These are phyloP conservation scores for Drosophila kambysellisi DNA, from an alignment of 2,888 invertebrate genomes.

Conservation along the genomic window DNA sequence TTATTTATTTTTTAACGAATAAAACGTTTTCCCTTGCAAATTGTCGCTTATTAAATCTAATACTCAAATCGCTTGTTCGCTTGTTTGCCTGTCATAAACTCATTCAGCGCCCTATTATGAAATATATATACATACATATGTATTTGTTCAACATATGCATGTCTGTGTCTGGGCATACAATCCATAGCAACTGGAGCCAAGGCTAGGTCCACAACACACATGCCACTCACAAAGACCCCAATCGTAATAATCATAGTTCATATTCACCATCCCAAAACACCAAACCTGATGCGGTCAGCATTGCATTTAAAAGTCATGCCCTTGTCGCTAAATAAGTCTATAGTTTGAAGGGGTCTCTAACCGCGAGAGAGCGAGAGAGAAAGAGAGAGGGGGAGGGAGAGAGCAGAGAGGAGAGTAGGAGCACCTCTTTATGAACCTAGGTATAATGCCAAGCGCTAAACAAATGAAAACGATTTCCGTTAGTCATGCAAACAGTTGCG, in stretches of 20 bases:
- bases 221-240: slow-evolving; percentile 24
- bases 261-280: slow-evolving; percentile 26
- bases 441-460: slow-evolving; percentile 61
- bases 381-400: not conserved
- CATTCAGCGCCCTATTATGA: not conserved
- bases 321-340: slow-evolving; percentile 62
- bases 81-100: not conserved
- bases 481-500: slow-evolving; percentile 73
- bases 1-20: not conserved
- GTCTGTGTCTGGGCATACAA: not conserved
- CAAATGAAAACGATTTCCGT: slow-evolving; percentile 77
- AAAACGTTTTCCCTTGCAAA: not conserved
- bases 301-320: slow-evolving; percentile 65
- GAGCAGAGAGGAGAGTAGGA: slow-evolving; percentile 12
- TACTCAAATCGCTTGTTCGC: not conserved
- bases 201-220: slow-evolving; percentile 34
- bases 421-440: slow-evolving; percentile 14
- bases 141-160: not conserved
- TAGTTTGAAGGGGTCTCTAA: slow-evolving; percentile 47
- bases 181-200: slow-evolving; percentile 24
- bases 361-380: not conserved
- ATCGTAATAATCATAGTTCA: slow-evolving; percentile 41
- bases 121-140: not conserved
- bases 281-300: slow-evolving; percentile 57
- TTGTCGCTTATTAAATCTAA: not conserved